Base-by-base conservation (phyloP, 2,113 vertebrate species). In the Muntiacus reevesi region DNA sequence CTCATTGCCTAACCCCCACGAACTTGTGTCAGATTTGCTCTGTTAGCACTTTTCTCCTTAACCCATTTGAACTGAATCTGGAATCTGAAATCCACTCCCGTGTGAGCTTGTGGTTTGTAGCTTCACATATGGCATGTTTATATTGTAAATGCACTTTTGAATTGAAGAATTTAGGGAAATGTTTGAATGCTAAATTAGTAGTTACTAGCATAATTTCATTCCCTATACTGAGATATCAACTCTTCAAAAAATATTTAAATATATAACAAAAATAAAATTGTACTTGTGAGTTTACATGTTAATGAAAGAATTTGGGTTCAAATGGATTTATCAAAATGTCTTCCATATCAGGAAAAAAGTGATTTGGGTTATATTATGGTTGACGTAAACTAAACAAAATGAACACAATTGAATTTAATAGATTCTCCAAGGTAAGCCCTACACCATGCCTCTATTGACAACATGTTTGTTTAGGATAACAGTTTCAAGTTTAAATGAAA, bases 81-180 rank as follows among this genome's bases (percentile, higher is more conserved):
- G 50, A 95, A 92, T 96, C 95, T 92, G 97, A 91, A 96, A 98
- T 96, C 96, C 95, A 14, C 97, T 97, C 93, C 91, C 81, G 85
- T 87, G 94, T 95, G 2, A 95, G 88, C 59, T 76, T 95, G 88
- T 98, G 94, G 93, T 89, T 98, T 98, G 96, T 97, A 97, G 95
- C 50, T 97, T 96, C 1, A 0, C 95, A 88, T 52, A 43, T 97
- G 93, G 93, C 79, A 7, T 98, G 98, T 98, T 98, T 98, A 87
- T 97, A 93, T 95, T 98, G 97, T 96, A 98, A 98, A 98, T 97
- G 98, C 98, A 99, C 98, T 99, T 98, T 99, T 97, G 97, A 90
- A 62, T 87, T 94, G 89, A 81, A 95, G 25, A 93, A 89, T 92
- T 79, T 97, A 93, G 50, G 92, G 78, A 93, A 96, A 36, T 84